Evolutionary conservation across 2,113 vertebrate genomes (phyloP).

Genomic region (Anoura caudifer): DNA sequence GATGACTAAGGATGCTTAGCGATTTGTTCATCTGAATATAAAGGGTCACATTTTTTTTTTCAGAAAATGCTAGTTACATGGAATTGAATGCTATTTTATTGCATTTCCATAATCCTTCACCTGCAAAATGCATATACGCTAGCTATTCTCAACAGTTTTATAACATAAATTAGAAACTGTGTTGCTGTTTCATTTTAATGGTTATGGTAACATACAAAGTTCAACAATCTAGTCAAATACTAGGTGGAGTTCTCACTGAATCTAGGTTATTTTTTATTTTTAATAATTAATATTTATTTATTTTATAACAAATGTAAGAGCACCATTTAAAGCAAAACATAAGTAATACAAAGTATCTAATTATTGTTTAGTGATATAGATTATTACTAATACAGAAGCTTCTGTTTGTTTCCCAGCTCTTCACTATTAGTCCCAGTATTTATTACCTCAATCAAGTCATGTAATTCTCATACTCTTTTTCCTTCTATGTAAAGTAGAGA

Average conservation of each 20-base stretch:
- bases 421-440: background rate
- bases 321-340: background rate
- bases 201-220: background rate
- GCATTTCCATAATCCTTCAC: background rate
- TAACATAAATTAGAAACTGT: background rate
- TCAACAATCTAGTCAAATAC: background rate
- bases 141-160: background rate
- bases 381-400: background rate
- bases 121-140: background rate
- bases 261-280: background rate
- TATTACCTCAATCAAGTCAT: background rate
- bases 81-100: background rate
- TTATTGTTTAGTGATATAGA: background rate
- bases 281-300: background rate
- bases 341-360: background rate
- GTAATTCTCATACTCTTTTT: background rate
- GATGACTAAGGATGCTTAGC: background rate
- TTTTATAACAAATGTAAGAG: conserved; percentile 7
- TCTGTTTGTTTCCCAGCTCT: background rate
- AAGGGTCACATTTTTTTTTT: background rate
- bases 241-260: background rate
- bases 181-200: background rate
- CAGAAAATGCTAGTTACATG: background rate
- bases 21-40: background rate
- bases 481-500: background rate